A percentile compares a stretch with the other conserved stretches of the same genome.
Evolutionary conservation across 2,888 invertebrate genomes (phyloP).

Genomic region (Lochmaea crataegi): DNA sequence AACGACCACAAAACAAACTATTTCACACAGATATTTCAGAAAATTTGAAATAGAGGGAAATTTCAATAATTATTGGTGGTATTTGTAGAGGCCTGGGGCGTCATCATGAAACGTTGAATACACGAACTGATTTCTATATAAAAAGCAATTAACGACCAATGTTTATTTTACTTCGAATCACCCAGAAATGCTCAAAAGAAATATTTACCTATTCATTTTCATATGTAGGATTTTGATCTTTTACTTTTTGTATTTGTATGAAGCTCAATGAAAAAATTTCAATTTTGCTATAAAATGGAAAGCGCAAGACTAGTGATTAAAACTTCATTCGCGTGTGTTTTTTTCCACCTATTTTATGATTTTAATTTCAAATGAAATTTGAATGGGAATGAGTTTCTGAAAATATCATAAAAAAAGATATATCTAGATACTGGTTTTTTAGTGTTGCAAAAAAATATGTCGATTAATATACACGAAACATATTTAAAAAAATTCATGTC

Average conservation of each 20-base stretch:
- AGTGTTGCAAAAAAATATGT: too few relatives aligned
- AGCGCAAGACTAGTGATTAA: background rate
- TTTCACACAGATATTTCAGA: background rate
- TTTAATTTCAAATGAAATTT: background rate
- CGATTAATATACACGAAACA: too few relatives aligned
- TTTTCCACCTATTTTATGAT: background rate
- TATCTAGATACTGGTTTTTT: background rate
- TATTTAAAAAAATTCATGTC: too few relatives aligned
- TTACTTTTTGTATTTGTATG: background rate
- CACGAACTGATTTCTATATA: slow-evolving; percentile 7
- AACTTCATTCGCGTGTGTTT: background rate
- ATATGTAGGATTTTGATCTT: background rate
- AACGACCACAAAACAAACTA: background rate
- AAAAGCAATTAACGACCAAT: slow-evolving; percentile 24
- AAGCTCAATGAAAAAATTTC: background rate
- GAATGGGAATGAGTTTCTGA: background rate
- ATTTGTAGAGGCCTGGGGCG: background rate
- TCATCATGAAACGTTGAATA: background rate
- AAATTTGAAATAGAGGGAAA: background rate
- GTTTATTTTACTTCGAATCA: slow-evolving; percentile 26
- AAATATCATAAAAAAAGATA: background rate
- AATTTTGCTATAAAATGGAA: background rate
- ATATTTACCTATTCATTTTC: slow-evolving; percentile 14
- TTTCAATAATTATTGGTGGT: slow-evolving; percentile 9
- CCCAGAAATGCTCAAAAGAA: slow-evolving; percentile 7